Base-by-base conservation (phyloP, 2,113 vertebrate species). In the Strix uralensis region DNA sequence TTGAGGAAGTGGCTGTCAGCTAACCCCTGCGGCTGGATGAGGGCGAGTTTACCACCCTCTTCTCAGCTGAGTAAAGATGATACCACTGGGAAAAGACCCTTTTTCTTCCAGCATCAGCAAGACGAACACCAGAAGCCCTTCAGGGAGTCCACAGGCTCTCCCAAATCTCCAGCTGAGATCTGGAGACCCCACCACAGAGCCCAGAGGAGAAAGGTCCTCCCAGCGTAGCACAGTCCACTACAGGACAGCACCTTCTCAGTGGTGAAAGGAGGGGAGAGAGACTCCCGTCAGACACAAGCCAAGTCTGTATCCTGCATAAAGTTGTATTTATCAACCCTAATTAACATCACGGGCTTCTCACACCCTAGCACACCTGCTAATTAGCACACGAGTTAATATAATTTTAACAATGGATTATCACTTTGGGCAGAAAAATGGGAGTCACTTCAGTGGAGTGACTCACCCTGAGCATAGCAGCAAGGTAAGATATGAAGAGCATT, bases 341-440 rank as follows among this genome's bases (percentile, higher is more conserved):
- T 96, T 75, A 97, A 84, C 55, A 71, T 84, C 78, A 54, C 5
- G 20, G 32, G 71, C 51, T 74, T 92, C 96, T 94, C 95, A 97
- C 95, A 95, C 94, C 96, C 95, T 23, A 65, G 91, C 96, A 71
- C 95, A 97, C 96, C 96, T 95, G 94, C 88, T 96, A 92, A 96
- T 98, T 97, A 97, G 84, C 69, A 71, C 93, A 66, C 26, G 81
- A 94, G 81, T 88, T 95, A 80, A 75, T 91, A 91, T 49, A 7
- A 72, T 46, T 95, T 81, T 93, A 94, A 95, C 92, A 96, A 97
- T 38, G 46, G 62, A 40, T 90, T 93, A 96, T 63, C 84, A 95
- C 78, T 94, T 40, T 73, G 81, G 75, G 65, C 58, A 95, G 90
- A 74, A 93, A 66, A 83, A 55, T 55, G 69, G 85, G 81, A 96